A percentile compares a stretch with the other conserved stretches of the same genome.
Evolutionary conservation across 1,140 invertebrate genomes (phyloP).

Genomic region (Drosophila virilis): DNA sequence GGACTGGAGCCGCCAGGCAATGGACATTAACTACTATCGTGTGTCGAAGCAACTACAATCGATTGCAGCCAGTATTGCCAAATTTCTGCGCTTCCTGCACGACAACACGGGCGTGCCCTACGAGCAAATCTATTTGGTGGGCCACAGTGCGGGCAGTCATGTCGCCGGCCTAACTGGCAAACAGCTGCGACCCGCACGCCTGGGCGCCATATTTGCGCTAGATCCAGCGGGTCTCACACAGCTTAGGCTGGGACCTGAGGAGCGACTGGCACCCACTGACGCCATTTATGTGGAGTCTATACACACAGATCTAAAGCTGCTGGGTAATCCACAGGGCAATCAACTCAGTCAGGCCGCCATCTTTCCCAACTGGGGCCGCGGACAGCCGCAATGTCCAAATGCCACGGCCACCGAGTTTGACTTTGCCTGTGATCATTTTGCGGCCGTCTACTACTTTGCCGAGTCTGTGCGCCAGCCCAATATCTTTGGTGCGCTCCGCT

Average conservation of each 20-base stretch:
- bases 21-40: slow-evolving; percentile 73
- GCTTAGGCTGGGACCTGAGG: slow-evolving; percentile 49
- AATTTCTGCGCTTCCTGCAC: slow-evolving; percentile 82
- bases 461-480: slow-evolving; percentile 67
- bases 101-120: slow-evolving; percentile 75
- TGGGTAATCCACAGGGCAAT: slow-evolving; percentile 85
- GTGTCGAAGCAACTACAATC: slow-evolving; percentile 62
- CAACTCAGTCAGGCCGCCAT: slow-evolving; percentile 88
- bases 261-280: slow-evolving; percentile 86
- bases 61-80: slow-evolving; percentile 65
- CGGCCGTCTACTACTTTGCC: slow-evolving; percentile 74
- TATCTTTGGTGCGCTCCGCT: slow-evolving; percentile 62
- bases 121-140: slow-evolving; percentile 83
- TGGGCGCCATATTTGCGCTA: slow-evolving; percentile 84
- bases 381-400: slow-evolving; percentile 88
- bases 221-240: slow-evolving; percentile 86
- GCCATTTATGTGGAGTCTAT: slow-evolving; percentile 90
- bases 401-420: slow-evolving; percentile 77
- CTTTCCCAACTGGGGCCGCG: slow-evolving; percentile 88
- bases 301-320: slow-evolving; percentile 88
- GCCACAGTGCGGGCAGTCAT: slow-evolving; percentile 85
- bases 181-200: slow-evolving; percentile 51
- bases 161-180: slow-evolving; percentile 84
- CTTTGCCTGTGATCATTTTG: slow-evolving; percentile 75
- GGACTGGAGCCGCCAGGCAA: slow-evolving; percentile 85